These are phyloP conservation scores for Brachionus paranguensis DNA, from an alignment of 1,140 invertebrate genomes.

Conservation along the genomic window DNA sequence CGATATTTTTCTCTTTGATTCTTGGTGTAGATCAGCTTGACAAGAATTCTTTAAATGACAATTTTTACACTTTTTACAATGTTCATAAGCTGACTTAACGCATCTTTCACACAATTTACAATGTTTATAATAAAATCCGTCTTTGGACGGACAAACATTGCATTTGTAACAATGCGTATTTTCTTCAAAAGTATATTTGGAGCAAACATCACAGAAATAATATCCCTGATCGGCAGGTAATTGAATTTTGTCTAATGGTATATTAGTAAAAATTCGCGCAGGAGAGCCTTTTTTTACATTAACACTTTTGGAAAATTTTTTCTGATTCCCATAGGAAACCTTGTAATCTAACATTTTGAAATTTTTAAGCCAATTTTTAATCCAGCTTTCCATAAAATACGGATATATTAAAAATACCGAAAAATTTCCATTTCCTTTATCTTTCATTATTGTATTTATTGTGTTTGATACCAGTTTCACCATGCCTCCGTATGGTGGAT, in stretches of 20 bases:
- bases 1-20: not conserved
- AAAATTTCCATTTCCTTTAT: not conserved
- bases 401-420: conserved; percentile 24
- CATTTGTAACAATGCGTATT: conserved; percentile 24
- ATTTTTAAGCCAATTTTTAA: not conserved
- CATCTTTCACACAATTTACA: conserved; percentile 1
- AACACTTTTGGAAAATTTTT: not conserved
- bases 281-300: conserved; percentile 34
- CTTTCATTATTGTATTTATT: not conserved
- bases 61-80: conserved; percentile 12
- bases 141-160: conserved; percentile 14
- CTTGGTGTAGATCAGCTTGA: not conserved
- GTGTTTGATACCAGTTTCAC: not conserved
- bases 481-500: conserved; percentile 38
- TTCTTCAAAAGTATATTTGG: conserved; percentile 19
- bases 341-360: conserved; percentile 37
- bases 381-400: conserved; percentile 40
- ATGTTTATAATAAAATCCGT: conserved; percentile 37
- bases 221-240: not conserved
- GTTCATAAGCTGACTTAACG: not conserved
- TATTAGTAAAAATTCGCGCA: conserved; percentile 30
- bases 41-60: conserved; percentile 11
- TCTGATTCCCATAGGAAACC: conserved; percentile 33
- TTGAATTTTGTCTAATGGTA: not conserved
- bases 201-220: conserved; percentile 27